phyloP scores from a whole-genome alignment of 2,113 vertebrate species.

The Hemiscyllium ocellatum region DNA sequence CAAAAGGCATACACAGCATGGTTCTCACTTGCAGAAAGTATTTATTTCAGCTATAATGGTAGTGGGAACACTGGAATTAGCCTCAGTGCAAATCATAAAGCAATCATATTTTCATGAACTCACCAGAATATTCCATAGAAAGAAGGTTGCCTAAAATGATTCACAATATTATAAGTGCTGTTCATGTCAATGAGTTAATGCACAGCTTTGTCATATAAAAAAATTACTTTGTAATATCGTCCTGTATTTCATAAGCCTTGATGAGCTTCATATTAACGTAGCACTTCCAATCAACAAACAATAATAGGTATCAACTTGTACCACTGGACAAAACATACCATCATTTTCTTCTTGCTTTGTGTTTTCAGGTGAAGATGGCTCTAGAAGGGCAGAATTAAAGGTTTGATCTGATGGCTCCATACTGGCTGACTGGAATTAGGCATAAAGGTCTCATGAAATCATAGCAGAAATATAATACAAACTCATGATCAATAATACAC shows the following conservation, averaged over 20 bases:
- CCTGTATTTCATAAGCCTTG: not conserved
- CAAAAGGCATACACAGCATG: not conserved
- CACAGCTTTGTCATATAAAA: not conserved
- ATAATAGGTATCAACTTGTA: not conserved
- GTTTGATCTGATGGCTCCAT: not conserved
- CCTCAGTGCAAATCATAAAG: not conserved
- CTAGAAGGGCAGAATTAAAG: not conserved
- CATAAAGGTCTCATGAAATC: not conserved
- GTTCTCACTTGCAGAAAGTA: not conserved
- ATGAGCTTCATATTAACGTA: not conserved
- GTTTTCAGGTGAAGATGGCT: constrained; percentile 2
- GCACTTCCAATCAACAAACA: not conserved
- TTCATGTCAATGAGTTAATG: not conserved
- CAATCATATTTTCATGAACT: too few species aligned
- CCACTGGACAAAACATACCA: not conserved
- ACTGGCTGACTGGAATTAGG: constrained; percentile 8
- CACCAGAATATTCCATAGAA: too few species aligned
- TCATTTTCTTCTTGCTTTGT: constrained; percentile 8
- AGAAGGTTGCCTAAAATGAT: too few species aligned
- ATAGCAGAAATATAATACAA: not conserved
- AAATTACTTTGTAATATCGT: not conserved
- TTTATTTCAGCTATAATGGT: not conserved
- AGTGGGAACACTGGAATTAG: not conserved
- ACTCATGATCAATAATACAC: not conserved
- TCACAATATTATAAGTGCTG: not conserved